Percentiles rank a stretch among this genome's conserved stretches.
Evolutionary conservation across 2,888 invertebrate species (phyloP).

Genomic region (Congeria kusceri): DNA sequence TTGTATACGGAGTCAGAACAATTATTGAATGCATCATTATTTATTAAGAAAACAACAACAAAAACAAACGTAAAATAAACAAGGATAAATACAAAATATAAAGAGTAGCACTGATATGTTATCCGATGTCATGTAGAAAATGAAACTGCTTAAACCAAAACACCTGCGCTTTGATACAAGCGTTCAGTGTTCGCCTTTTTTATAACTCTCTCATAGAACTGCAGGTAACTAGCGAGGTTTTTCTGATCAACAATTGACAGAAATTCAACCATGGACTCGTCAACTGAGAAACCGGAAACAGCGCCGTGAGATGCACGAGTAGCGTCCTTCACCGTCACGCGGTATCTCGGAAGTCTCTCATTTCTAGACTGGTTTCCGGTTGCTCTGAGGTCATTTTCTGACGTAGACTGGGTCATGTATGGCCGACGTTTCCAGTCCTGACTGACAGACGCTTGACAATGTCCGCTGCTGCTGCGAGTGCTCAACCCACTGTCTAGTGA

Average conservation of each 20-base stretch:
- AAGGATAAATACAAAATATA: too few species aligned
- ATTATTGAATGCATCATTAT: too few species aligned
- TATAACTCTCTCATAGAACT: neutral
- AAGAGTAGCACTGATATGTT: too few species aligned
- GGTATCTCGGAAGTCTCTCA: slow-evolving; percentile 39
- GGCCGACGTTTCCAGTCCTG: slow-evolving; percentile 48
- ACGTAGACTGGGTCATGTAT: slow-evolving; percentile 46
- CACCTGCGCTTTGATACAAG: too few species aligned
- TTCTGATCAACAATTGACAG: too few species aligned
- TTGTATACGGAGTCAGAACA: too few species aligned
- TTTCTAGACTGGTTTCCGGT: neutral
- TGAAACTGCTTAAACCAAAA: too few species aligned
- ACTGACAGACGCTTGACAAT: neutral
- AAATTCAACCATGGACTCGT: neutral
- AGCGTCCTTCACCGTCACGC: slow-evolving; percentile 31
- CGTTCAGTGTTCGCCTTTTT: neutral
- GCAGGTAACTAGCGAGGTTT: neutral
- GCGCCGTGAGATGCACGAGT: slow-evolving; percentile 25
- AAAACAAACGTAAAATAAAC: too few species aligned
- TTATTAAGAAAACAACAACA: too few species aligned
- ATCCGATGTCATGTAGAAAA: too few species aligned
- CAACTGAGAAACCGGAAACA: neutral
- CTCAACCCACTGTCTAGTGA: neutral
- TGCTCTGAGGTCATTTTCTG: slow-evolving; percentile 30
- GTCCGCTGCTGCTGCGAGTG: neutral